phyloP scores from a whole-genome alignment of 1,140 invertebrate genomes.

The Delia radicum region DNA sequence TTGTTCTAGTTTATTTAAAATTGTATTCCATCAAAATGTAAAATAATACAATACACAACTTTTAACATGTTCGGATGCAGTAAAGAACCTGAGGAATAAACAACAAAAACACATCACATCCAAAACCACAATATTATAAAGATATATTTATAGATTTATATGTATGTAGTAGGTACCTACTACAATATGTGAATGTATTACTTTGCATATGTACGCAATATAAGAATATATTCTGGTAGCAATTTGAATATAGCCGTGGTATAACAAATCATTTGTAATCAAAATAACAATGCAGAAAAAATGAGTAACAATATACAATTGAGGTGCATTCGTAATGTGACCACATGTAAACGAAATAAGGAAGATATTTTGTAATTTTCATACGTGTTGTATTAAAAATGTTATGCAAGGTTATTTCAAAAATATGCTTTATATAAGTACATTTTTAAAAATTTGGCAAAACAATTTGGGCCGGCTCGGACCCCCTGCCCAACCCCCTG shows the following conservation, averaged over 20 bases:
- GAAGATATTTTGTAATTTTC: no score
- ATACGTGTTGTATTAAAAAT: no score
- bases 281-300: constrained; percentile 8
- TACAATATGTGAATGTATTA: not conserved
- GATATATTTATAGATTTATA: not conserved
- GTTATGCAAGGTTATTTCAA: no score
- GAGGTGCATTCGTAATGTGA: not conserved
- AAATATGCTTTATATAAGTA: no score
- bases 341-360: not conserved
- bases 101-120: not conserved
- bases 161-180: not conserved
- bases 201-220: not conserved
- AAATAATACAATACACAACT: not conserved
- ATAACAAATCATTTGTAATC: constrained; percentile 18
- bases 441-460: no score
- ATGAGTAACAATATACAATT: not conserved
- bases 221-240: not conserved
- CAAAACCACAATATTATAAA: not conserved
- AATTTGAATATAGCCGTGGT: not conserved
- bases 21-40: constrained; percentile 12
- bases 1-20: not conserved
- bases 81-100: not conserved
- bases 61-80: not conserved
- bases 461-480: no score
- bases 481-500: no score